These are phyloP conservation scores for Porphyrio hochstetteri DNA, from an alignment of 2,113 vertebrate genomes.

Conservation along the genomic window DNA sequence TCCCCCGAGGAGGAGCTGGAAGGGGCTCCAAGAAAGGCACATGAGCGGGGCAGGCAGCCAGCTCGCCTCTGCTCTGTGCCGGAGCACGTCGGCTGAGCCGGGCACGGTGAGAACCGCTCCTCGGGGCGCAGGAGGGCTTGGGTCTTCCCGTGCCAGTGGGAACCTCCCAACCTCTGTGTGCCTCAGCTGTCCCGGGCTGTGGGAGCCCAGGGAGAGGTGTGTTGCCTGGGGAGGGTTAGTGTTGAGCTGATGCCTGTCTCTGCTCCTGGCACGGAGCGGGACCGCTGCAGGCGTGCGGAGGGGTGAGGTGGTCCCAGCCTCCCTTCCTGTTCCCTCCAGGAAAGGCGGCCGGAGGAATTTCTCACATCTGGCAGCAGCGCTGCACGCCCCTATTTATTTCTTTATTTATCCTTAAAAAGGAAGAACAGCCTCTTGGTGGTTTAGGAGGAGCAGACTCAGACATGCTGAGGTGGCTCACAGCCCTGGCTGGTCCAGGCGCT, in stretches of 20 bases:
- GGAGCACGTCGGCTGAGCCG: not conserved
- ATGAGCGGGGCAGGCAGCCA: slow-evolving; percentile 2
- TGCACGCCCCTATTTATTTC: not conserved
- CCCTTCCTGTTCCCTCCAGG: slow-evolving; percentile 30
- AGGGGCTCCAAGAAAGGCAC: slow-evolving; percentile 48
- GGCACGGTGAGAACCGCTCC: not conserved
- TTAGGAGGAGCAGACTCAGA: not conserved
- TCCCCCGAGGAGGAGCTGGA: slow-evolving; percentile 35
- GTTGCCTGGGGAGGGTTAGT: accelerated
- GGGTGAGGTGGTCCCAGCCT: not conserved
- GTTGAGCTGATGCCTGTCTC: not conserved
- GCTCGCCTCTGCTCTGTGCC: not conserved
- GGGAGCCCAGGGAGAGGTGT: not conserved
- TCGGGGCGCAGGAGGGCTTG: accelerated
- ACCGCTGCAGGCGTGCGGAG: not conserved
- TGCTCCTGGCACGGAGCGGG: not conserved
- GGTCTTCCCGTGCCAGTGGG: accelerated
- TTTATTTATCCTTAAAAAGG: not conserved
- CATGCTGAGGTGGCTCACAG: not conserved
- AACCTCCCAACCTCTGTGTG: accelerated
- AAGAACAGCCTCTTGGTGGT: not conserved
- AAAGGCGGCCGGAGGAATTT: not conserved
- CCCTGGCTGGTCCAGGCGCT: no score
- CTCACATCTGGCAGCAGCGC: not conserved
- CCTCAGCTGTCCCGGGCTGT: not conserved